Evolutionary conservation across 2,113 vertebrate genomes (phyloP), one percentile per base, ranked within the genome.

Genomic region (Xenopus laevis): DNA sequence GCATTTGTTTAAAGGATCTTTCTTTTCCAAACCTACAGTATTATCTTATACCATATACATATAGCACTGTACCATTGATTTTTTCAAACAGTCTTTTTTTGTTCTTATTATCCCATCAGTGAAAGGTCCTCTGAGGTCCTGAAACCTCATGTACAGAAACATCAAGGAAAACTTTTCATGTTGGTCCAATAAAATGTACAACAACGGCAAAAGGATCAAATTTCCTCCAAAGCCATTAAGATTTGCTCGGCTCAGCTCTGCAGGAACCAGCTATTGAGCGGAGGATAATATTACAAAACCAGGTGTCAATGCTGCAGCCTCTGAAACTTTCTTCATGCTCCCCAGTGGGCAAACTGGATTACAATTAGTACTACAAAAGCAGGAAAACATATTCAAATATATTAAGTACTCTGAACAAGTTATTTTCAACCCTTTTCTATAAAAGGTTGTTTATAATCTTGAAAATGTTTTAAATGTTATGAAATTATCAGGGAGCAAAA

Each of bases 101-200:
- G 52, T 50, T 47, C 58, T 27, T 68, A 60, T 59, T 60, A 55
- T 68, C 66, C 40, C 64, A 60, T 44, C 21, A 63, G 13, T 18
- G 33, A 75, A 62, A 75, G 73, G 73, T 68, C 65, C 52, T 75
- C 15, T 69, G 65, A 75, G 73, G 73, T 68, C 58, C 61, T 63
- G 58, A 68, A 68, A 18, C 65, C 65, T 75, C 67, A 62, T 75
- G 73, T 68, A 62, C 65, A 62, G 65, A 46, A 68, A 75, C 46
- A 68, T 75, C 65, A 68, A 75, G 57, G 65, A 68, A 75, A 75
- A 75, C 65, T 75, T 75, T 75, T 75, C 73, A 76, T 76, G 74
- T 76, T 68, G 27, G 66, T 62, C 74, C 74, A 76, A 69, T 68
- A 63, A 76, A 69, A 76, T 76, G 66, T 69, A 76, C 50, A 76